A percentile compares a stretch with the other conserved stretches of the same genome.
Evolutionary conservation across 2,888 invertebrate genomes (phyloP).

Genomic region (Chydorus sphaericus): DNA sequence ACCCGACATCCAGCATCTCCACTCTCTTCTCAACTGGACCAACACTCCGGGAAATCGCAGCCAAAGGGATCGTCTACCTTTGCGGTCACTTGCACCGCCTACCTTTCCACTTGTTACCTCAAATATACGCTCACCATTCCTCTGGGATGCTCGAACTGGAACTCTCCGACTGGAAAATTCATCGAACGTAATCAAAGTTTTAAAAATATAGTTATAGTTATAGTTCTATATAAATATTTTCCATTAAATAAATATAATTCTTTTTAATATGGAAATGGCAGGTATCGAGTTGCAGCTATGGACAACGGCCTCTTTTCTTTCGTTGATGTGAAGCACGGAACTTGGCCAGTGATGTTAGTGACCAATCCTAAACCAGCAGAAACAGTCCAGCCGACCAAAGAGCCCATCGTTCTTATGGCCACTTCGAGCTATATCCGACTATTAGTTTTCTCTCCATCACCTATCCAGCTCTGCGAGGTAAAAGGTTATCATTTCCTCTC

Average conservation of each 20-base stretch:
- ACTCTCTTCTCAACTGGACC: constrained; percentile 48
- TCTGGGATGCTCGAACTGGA: constrained; percentile 74
- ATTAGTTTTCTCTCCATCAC: background rate
- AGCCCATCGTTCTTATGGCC: constrained; percentile 48
- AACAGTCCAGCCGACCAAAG: constrained; percentile 53
- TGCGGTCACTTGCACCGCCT: constrained; percentile 83
- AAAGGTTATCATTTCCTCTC: background rate
- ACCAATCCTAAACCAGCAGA: constrained; percentile 82
- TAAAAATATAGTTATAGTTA: no score
- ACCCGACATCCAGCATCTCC: constrained; percentile 79
- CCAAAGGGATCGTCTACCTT: constrained; percentile 55
- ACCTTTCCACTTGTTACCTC: constrained; percentile 57
- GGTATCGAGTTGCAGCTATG: constrained; percentile 65
- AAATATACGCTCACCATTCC: constrained; percentile 75
- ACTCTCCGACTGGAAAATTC: constrained; percentile 83
- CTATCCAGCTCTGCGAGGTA: constrained; percentile 22
- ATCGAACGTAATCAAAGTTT: constrained; percentile 45
- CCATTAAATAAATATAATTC: background rate
- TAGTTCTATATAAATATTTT: no score
- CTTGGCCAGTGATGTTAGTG: constrained; percentile 68
- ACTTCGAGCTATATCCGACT: constrained; percentile 54
- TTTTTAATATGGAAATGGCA: constrained; percentile 26
- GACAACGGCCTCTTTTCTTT: constrained; percentile 82
- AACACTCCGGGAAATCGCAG: constrained; percentile 37
- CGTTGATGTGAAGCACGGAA: constrained; percentile 53